These are phyloP conservation scores for Watersipora subatra DNA, from an alignment of 1,140 invertebrate species.

Conservation along the genomic window DNA sequence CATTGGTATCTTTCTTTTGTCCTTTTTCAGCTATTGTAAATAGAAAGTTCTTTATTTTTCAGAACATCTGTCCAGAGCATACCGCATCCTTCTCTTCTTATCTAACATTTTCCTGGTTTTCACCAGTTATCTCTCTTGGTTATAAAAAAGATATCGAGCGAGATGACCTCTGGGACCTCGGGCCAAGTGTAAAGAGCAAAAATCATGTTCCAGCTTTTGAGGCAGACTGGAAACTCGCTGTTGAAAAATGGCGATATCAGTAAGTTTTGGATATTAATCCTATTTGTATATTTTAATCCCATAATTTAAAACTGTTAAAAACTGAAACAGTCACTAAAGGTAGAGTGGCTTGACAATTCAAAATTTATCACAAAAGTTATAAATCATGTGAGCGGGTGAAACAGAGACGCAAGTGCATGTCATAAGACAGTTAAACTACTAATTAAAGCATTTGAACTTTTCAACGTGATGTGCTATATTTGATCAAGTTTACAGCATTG, in stretches of 20 bases:
- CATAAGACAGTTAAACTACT: too few relatives aligned
- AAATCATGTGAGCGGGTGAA: too few relatives aligned
- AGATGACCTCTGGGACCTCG: background rate
- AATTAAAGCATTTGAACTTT: too few relatives aligned
- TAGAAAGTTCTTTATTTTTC: too few relatives aligned
- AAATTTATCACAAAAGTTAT: too few relatives aligned
- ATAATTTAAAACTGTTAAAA: conserved; percentile 15
- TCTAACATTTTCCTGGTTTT: background rate
- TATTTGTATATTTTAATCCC: conserved; percentile 6
- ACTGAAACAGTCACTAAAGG: background rate
- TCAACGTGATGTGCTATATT: too few relatives aligned
- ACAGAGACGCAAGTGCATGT: too few relatives aligned
- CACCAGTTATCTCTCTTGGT: background rate
- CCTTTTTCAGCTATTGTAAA: too few relatives aligned
- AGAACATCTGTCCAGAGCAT: background rate
- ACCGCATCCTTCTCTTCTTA: background rate
- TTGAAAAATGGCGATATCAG: background rate
- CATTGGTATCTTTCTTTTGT: too few relatives aligned
- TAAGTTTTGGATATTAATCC: background rate
- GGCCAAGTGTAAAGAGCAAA: background rate
- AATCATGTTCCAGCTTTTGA: background rate
- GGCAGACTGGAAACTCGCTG: background rate
- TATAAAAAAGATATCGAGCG: background rate
- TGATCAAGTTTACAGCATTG: too few relatives aligned
- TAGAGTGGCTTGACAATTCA: too few relatives aligned